These are phyloP conservation scores for Amphilophus citrinellus DNA, from an alignment of 2,113 vertebrate species.

Conservation along the genomic window DNA sequence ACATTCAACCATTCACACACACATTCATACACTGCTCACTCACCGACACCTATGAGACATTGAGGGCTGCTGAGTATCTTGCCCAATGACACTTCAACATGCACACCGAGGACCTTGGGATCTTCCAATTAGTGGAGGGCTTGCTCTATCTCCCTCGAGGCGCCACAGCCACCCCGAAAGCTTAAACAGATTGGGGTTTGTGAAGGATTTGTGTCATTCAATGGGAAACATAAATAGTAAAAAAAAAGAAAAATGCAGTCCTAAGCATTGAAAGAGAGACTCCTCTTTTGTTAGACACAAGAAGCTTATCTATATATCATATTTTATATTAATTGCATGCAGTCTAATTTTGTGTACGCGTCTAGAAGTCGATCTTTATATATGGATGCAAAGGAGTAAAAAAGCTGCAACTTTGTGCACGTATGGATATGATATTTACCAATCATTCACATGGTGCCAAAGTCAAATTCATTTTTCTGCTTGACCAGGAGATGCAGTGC, in stretches of 20 bases:
- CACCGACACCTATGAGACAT: neutral
- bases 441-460: slow-evolving; percentile 2
- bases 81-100: neutral
- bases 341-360: neutral
- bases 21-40: neutral
- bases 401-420: neutral
- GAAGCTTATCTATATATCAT: too few relatives aligned
- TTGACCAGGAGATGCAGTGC: neutral
- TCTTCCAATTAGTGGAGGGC: neutral
- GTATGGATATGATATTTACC: neutral
- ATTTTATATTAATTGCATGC: neutral
- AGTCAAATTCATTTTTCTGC: slow-evolving; percentile 27
- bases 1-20: neutral
- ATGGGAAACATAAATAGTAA: neutral
- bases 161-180: slow-evolving; percentile 8
- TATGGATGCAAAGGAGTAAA: neutral
- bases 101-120: neutral
- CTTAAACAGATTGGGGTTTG: slow-evolving; percentile 1
- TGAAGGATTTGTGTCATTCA: slow-evolving; percentile 29
- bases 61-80: neutral
- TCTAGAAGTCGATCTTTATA: neutral
- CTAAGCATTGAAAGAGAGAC: neutral
- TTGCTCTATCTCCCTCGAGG: neutral
- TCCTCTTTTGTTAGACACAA: neutral
- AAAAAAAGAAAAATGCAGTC: neutral